These are phyloP conservation scores for Percopsis omiscomaycus DNA, from an alignment of 2,797 vertebrate species.

Conservation along the genomic window DNA sequence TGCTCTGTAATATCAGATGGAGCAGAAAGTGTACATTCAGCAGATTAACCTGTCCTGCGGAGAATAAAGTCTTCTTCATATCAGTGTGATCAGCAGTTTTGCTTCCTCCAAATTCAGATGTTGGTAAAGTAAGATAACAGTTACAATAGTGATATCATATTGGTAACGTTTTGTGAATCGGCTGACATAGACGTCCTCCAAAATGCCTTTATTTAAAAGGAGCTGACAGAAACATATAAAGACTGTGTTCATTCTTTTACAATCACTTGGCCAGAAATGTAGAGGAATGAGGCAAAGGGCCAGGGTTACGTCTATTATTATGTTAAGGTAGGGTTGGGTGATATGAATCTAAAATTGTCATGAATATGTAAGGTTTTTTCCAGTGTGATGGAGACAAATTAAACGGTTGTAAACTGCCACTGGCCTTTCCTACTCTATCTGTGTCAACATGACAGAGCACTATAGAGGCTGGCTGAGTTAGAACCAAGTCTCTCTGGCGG, in stretches of 20 bases:
- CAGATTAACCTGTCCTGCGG: constrained; percentile 29
- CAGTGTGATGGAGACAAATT: constrained; percentile 40
- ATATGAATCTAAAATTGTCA: too few relatives aligned
- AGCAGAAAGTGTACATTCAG: constrained; percentile 43
- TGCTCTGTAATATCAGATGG: constrained; percentile 23
- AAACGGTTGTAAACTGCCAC: constrained; percentile 38
- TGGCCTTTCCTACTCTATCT: constrained; percentile 26
- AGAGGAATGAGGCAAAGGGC: too few relatives aligned
- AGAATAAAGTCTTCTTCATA: constrained; percentile 20
- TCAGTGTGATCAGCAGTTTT: constrained; percentile 49
- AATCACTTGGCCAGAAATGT: too few relatives aligned
- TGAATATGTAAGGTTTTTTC: background rate
- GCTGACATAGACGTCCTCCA: too few relatives aligned
- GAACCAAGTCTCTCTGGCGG: constrained; percentile 43
- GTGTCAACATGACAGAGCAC: constrained; percentile 27
- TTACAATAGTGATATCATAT: background rate
- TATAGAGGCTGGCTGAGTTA: constrained; percentile 34
- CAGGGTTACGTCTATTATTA: too few relatives aligned
- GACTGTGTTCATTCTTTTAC: too few relatives aligned
- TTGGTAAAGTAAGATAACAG: background rate
- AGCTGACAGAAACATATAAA: too few relatives aligned
- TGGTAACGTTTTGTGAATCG: too few relatives aligned
- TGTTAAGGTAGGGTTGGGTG: too few relatives aligned
- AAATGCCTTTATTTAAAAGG: too few relatives aligned
- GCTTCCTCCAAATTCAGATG: constrained; percentile 16